Percentiles rank a stretch among this genome's conserved stretches.
These are phyloP conservation scores for Mormyrops boulengeri DNA, from an alignment of 2,797 vertebrate genomes.

Conservation along the genomic window DNA sequence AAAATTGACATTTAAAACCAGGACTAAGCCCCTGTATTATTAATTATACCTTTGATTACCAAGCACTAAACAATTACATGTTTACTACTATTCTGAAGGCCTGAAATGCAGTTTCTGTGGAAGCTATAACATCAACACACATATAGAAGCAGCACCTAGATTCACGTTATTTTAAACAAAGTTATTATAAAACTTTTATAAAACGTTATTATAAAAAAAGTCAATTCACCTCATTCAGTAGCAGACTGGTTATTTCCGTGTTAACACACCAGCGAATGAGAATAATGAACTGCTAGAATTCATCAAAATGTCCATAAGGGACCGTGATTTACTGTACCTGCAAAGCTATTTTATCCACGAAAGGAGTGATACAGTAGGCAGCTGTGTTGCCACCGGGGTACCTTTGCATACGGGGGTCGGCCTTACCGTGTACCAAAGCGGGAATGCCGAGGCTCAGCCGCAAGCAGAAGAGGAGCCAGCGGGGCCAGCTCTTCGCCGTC, in stretches of 20 bases:
- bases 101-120: not conserved
- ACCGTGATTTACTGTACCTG: not conserved
- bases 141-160: not conserved
- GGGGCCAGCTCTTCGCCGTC: not conserved
- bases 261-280: not conserved
- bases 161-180: no score
- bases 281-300: not conserved
- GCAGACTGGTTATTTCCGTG: not conserved
- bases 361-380: not conserved
- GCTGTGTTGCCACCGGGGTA: not conserved
- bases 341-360: not conserved
- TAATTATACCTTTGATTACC: not conserved
- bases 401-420: not conserved
- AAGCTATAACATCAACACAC: not conserved
- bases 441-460: not conserved
- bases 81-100: not conserved
- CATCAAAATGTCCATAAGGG: not conserved
- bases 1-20: not conserved
- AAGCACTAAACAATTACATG: not conserved
- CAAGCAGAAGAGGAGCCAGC: not conserved
- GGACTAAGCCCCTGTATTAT: not conserved
- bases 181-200: no score
- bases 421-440: not conserved
- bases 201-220: no score
- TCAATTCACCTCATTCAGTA: not conserved